Conservation (phyloP, 2,113 vertebrate genomes). For the Lampris incognitus region DNA sequence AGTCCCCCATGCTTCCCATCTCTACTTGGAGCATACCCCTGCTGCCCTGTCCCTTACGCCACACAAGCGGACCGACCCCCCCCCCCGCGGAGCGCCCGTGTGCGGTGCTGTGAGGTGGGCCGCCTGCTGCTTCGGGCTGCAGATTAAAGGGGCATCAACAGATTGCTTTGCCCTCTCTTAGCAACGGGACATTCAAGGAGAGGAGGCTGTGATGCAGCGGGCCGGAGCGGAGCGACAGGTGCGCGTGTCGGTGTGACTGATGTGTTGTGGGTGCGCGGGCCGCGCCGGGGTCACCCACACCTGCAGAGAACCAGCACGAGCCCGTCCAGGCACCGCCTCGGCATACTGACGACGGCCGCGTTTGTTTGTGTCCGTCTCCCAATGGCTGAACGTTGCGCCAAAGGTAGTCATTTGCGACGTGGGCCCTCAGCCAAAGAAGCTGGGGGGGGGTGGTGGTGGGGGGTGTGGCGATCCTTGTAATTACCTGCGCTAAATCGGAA, state of each 20-base stretch:
- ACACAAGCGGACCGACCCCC: not conserved
- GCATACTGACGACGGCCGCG: conserved; percentile 47
- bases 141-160: conserved; percentile 77
- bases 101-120: not conserved
- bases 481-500: conserved; percentile 71
- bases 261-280: conserved; percentile 68
- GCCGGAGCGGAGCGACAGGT: conserved; percentile 61
- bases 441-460: conserved; percentile 63
- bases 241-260: conserved; percentile 76
- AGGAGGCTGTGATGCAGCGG: conserved; percentile 71
- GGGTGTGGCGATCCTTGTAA: conserved; percentile 46
- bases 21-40: conserved; percentile 73
- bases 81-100: conserved; percentile 61
- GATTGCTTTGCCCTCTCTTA: conserved; percentile 74
- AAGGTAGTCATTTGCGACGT: conserved; percentile 51
- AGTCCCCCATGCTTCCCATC: conserved; percentile 65
- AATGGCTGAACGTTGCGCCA: conserved; percentile 46
- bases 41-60: conserved; percentile 62
- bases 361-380: conserved; percentile 60
- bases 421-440: conserved; percentile 58
- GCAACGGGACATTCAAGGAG: conserved; percentile 63
- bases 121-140: conserved; percentile 34
- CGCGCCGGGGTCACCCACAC: conserved; percentile 64
- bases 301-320: conserved; percentile 58
- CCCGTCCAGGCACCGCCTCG: conserved; percentile 43